phyloP scores from a whole-genome alignment of 2,797 vertebrate species.

The Semaprochilodus insignis region DNA sequence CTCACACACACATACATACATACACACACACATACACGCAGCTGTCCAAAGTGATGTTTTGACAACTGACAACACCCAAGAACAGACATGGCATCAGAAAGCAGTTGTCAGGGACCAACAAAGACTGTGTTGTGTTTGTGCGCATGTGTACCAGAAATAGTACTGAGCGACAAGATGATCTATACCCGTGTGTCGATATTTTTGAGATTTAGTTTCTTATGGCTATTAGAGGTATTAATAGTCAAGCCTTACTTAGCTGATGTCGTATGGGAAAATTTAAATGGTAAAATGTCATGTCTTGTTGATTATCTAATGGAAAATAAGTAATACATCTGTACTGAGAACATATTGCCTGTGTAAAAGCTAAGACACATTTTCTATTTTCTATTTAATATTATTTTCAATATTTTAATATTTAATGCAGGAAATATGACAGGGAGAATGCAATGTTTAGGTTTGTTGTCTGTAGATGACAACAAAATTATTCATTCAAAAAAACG shows the following conservation, averaged over 20 bases:
- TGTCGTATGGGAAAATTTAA: neutral
- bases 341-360: too few relatives aligned
- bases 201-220: neutral
- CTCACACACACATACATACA: slow-evolving; percentile 24
- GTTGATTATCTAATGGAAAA: too few relatives aligned
- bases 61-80: slow-evolving; percentile 68
- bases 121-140: slow-evolving; percentile 53
- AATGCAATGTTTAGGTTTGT: too few relatives aligned
- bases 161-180: neutral
- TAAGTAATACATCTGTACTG: too few relatives aligned
- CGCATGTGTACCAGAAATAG: neutral
- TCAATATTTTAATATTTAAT: too few relatives aligned
- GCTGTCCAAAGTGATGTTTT: slow-evolving; percentile 69
- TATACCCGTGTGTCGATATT: neutral
- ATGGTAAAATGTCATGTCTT: too few relatives aligned
- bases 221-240: neutral
- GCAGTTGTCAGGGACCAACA: slow-evolving; percentile 56
- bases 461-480: too few relatives aligned
- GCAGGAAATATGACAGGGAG: too few relatives aligned
- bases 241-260: neutral
- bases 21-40: slow-evolving; percentile 7
- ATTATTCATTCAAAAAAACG: too few relatives aligned
- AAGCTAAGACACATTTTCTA: too few relatives aligned
- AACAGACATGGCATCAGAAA: slow-evolving; percentile 72
- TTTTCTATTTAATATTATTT: too few relatives aligned